A percentile compares a stretch with the other conserved stretches of the same genome.
phyloP scores from a whole-genome alignment of 2,888 invertebrate genomes.

The Nomada fucata region DNA sequence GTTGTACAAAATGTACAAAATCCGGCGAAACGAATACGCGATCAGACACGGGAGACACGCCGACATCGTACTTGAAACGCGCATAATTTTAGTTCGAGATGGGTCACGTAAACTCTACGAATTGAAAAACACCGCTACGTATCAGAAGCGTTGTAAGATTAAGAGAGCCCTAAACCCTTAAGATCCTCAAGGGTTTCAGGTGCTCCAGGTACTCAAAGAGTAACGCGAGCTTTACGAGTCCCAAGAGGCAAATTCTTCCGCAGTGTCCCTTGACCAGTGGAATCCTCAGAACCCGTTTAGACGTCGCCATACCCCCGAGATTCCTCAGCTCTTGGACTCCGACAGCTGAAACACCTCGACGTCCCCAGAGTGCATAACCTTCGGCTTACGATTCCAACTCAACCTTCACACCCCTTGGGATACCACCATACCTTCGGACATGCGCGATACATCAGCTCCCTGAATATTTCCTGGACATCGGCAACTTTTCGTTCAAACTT shows the following conservation, averaged over 20 bases:
- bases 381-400: not conserved
- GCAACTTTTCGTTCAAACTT: not conserved
- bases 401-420: not conserved
- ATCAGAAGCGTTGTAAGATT: not conserved
- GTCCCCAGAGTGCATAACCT: not conserved
- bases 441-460: not conserved
- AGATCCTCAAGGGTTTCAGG: not conserved
- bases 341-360: not conserved
- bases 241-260: not conserved
- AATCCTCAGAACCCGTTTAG: not conserved
- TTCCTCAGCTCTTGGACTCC: not conserved
- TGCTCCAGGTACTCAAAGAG: not conserved
- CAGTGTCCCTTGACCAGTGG: not conserved
- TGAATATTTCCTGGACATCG: not conserved
- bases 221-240: slow-evolving; percentile 2
- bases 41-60: too few species aligned
- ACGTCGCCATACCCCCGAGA: not conserved
- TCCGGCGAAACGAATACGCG: too few species aligned
- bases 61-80: too few species aligned
- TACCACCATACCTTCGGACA: not conserved
- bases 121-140: not conserved
- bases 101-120: not conserved
- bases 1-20: too few species aligned
- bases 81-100: not conserved
- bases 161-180: not conserved